These are phyloP conservation scores for Pampus argenteus DNA, from an alignment of 2,797 vertebrate genomes.

Conservation along the genomic window DNA sequence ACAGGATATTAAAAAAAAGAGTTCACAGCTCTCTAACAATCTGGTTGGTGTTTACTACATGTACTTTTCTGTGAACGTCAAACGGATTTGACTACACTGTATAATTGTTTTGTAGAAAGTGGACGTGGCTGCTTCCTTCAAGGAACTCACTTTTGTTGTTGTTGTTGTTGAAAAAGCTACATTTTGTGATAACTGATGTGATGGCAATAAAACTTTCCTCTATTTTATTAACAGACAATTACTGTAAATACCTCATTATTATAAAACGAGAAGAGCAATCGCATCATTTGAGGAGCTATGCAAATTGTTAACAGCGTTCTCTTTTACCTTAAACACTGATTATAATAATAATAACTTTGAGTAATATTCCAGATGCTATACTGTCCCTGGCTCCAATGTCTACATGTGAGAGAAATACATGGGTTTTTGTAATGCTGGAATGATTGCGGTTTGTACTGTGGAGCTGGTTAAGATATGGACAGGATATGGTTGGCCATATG, in stretches of 20 bases:
- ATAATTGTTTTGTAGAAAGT: conserved; percentile 51
- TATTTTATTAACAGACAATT: neutral
- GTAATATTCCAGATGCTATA: neutral
- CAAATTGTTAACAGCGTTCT: neutral
- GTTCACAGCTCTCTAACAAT: conserved; percentile 72
- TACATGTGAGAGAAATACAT: neutral
- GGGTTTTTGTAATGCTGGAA: neutral
- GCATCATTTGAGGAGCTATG: neutral
- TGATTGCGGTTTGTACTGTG: neutral
- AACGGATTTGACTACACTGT: conserved; percentile 52
- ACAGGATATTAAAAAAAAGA: conserved; percentile 72
- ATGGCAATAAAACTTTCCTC: neutral
- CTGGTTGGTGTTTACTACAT: conserved; percentile 61
- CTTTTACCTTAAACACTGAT: neutral
- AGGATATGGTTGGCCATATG: neutral
- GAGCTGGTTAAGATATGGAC: neutral
- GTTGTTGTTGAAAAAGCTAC: neutral
- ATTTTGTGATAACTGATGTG: conserved; percentile 10
- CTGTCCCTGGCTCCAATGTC: neutral
- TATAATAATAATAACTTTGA: neutral
- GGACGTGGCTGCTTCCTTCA: conserved; percentile 38
- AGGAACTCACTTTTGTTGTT: neutral
- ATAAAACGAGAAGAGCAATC: conserved; percentile 16
- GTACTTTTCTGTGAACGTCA: conserved; percentile 41
- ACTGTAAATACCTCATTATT: neutral